Conservation (phyloP, 2,888 invertebrate genomes). For the Coecobrya sp. region DNA sequence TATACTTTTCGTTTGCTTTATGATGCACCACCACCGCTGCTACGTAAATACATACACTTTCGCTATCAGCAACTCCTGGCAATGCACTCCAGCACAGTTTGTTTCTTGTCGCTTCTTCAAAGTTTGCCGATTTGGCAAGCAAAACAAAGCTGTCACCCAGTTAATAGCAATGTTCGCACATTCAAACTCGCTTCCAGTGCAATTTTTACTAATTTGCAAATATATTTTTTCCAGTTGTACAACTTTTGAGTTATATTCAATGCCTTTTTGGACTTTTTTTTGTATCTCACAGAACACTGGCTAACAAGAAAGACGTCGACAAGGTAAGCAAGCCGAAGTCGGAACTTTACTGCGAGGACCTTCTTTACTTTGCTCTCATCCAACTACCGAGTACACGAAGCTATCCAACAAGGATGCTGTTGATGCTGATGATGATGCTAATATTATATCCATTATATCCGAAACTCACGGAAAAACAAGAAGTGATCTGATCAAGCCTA, state of each 20-base stretch:
- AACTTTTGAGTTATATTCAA: background rate
- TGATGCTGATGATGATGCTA: constrained; percentile 16
- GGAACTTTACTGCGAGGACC: constrained; percentile 70
- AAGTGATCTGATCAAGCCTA: background rate
- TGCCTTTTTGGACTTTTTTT: background rate
- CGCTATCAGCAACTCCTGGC: background rate
- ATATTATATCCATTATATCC: constrained; percentile 37
- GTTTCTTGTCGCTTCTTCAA: background rate
- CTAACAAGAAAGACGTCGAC: constrained; percentile 6
- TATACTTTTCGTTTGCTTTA: background rate
- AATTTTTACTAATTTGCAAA: constrained; percentile 20
- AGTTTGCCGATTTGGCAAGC: constrained; percentile 28
- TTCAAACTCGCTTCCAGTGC: background rate
- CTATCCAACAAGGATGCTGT: background rate
- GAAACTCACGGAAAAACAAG: background rate
- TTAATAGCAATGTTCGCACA: background rate
- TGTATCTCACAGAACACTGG: background rate
- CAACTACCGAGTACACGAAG: constrained; percentile 22
- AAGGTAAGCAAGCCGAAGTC: constrained; percentile 64
- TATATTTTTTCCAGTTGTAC: background rate
- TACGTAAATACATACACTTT: background rate
- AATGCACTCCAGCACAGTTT: background rate
- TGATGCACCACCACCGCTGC: background rate
- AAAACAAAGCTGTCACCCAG: background rate
- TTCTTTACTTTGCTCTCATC: constrained; percentile 21